These are phyloP conservation scores for Venustoraphidia nigricollis DNA, from an alignment of 2,888 invertebrate genomes.

Conservation along the genomic window DNA sequence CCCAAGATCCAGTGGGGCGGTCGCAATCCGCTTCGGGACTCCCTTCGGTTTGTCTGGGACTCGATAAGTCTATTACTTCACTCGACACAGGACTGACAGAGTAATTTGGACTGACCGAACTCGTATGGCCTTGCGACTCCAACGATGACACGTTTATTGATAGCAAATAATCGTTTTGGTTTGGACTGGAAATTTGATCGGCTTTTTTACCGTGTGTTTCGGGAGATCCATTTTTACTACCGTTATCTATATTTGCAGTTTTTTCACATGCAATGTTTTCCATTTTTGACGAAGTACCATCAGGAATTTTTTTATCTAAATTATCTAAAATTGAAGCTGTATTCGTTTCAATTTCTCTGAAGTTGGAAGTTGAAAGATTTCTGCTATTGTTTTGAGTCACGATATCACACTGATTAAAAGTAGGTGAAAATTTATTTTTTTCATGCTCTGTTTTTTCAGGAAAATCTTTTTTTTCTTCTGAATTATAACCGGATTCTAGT, in stretches of 20 bases:
- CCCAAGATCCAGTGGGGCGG: slow-evolving; percentile 11
- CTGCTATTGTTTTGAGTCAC: too few relatives aligned
- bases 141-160: slow-evolving; percentile 18
- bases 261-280: too few relatives aligned
- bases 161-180: slow-evolving; percentile 3
- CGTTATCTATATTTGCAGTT: too few relatives aligned
- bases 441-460: background rate
- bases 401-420: too few relatives aligned
- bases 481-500: slow-evolving; percentile 55
- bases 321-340: too few relatives aligned
- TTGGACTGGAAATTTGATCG: slow-evolving; percentile 1
- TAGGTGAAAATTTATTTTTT: background rate
- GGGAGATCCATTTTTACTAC: too few relatives aligned
- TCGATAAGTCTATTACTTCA: slow-evolving; percentile 38
- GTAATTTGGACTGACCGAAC: slow-evolving; percentile 11
- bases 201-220: too few relatives aligned
- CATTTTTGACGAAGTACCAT: too few relatives aligned
- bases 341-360: too few relatives aligned
- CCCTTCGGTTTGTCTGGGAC: slow-evolving; percentile 20
- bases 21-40: slow-evolving; percentile 7
- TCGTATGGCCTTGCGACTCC: slow-evolving; percentile 9
- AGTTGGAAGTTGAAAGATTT: too few relatives aligned
- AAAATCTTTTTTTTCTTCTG: slow-evolving; percentile 27
- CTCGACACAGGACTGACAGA: slow-evolving; percentile 28
- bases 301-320: too few relatives aligned